Percentiles rank a stretch among this genome's conserved stretches.
These are phyloP conservation scores for Prostheceraeus crozeri DNA, from an alignment of 2,888 invertebrate species.

Conservation along the genomic window DNA sequence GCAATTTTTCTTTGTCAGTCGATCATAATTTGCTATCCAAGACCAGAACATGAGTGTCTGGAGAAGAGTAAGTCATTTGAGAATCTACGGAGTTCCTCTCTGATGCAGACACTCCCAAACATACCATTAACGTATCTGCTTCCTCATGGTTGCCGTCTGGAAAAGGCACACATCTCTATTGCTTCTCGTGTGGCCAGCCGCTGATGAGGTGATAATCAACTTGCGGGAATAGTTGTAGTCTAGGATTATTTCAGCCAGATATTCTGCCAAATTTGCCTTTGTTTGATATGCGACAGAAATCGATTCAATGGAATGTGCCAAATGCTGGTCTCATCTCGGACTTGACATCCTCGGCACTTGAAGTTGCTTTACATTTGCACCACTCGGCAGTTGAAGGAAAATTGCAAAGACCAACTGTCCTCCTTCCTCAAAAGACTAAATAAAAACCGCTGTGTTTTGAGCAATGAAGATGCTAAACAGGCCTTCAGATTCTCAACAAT, in stretches of 20 bases:
- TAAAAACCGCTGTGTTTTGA: too few species aligned
- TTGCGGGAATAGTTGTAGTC: conserved; percentile 34
- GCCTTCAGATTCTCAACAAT: too few species aligned
- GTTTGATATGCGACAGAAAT: conserved; percentile 38
- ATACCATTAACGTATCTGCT: conserved; percentile 22
- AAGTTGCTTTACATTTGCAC: too few species aligned
- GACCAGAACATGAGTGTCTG: conserved; percentile 25
- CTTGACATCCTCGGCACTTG: too few species aligned
- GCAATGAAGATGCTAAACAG: too few species aligned
- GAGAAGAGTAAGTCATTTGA: conserved; percentile 19
- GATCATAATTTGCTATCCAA: conserved; percentile 25
- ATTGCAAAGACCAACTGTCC: too few species aligned
- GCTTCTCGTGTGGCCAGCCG: conserved; percentile 34
- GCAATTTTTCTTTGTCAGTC: neutral
- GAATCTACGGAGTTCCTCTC: conserved; percentile 24
- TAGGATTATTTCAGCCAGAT: conserved; percentile 35
- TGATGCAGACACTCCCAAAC: conserved; percentile 15
- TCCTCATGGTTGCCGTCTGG: conserved; percentile 27
- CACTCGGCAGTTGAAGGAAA: too few species aligned
- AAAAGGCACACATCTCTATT: conserved; percentile 20
- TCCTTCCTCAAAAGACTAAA: too few species aligned
- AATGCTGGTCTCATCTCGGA: conserved; percentile 36
- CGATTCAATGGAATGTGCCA: conserved; percentile 33
- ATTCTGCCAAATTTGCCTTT: conserved; percentile 34
- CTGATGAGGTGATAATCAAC: conserved; percentile 35